These are phyloP conservation scores for Drosophila pruinosa DNA, from an alignment of 1,140 invertebrate genomes.

Conservation along the genomic window DNA sequence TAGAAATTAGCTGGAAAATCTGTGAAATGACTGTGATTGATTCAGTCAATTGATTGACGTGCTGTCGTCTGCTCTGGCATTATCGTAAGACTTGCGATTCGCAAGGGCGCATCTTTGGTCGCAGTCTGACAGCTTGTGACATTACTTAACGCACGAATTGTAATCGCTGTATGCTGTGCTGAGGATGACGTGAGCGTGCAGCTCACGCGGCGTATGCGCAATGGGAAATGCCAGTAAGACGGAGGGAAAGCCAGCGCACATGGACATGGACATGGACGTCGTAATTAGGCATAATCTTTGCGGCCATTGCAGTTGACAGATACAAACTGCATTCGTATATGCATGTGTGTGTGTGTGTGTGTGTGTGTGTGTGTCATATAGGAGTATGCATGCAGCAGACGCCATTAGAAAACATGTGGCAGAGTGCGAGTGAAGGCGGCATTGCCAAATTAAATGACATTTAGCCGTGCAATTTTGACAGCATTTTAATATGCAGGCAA, in stretches of 20 bases:
- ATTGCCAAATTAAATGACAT: conserved; percentile 69
- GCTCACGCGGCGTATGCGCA: conserved; percentile 30
- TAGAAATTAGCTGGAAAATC: too few species aligned
- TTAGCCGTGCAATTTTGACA: conserved; percentile 75
- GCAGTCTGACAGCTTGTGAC: neutral
- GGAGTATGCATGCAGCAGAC: neutral
- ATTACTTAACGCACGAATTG: neutral
- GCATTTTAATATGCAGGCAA: conserved; percentile 69
- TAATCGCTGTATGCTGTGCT: neutral
- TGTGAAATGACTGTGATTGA: too few species aligned
- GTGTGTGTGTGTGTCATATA: neutral
- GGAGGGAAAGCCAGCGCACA: conserved; percentile 11
- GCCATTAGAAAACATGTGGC: conserved; percentile 22
- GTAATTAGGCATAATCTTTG: conserved; percentile 60
- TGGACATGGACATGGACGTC: neutral
- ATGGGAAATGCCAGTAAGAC: neutral
- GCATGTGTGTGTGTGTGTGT: neutral
- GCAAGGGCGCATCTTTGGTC: neutral
- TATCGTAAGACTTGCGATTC: too few species aligned
- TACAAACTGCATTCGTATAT: neutral
- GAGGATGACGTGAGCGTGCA: neutral
- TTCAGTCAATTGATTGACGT: too few species aligned
- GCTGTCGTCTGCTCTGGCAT: too few species aligned
- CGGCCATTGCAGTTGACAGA: conserved; percentile 47
- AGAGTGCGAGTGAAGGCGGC: conserved; percentile 14